These are phyloP conservation scores for Agrochola litura DNA, from an alignment of 2,888 invertebrate species.

Conservation along the genomic window DNA sequence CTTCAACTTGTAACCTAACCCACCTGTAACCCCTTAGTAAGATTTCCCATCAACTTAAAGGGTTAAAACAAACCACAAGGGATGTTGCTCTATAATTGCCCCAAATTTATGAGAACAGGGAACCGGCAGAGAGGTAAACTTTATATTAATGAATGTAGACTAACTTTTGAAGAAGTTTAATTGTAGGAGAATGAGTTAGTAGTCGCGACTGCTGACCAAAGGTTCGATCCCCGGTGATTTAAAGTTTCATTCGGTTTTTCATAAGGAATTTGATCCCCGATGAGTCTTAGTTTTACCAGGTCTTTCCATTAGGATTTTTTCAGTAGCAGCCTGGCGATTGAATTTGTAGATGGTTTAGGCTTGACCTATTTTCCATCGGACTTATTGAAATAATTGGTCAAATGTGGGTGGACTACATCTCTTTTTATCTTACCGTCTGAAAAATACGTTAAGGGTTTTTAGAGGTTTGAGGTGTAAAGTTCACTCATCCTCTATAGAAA, in stretches of 20 bases:
- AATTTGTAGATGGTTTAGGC: too few relatives aligned
- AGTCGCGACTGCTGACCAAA: not conserved
- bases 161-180: slow-evolving; percentile 37
- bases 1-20: not conserved
- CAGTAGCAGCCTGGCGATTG: too few relatives aligned
- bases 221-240: too few relatives aligned
- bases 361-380: too few relatives aligned
- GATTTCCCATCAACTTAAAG: not conserved
- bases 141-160: slow-evolving; percentile 29
- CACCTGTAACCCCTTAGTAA: not conserved
- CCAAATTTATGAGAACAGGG: slow-evolving; percentile 5
- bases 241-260: not conserved
- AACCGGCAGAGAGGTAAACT: slow-evolving; percentile 4
- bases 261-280: too few relatives aligned
- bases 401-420: too few relatives aligned
- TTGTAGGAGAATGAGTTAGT: not conserved
- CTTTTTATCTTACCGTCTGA: too few relatives aligned
- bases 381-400: too few relatives aligned
- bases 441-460: too few relatives aligned
- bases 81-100: not conserved
- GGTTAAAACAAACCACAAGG: slow-evolving; percentile 29
- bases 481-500: too few relatives aligned
- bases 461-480: too few relatives aligned
- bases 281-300: not conserved
- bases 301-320: not conserved